Conservation (phyloP, 1,140 invertebrate genomes). For the Caenorhabditis briggsae region DNA sequence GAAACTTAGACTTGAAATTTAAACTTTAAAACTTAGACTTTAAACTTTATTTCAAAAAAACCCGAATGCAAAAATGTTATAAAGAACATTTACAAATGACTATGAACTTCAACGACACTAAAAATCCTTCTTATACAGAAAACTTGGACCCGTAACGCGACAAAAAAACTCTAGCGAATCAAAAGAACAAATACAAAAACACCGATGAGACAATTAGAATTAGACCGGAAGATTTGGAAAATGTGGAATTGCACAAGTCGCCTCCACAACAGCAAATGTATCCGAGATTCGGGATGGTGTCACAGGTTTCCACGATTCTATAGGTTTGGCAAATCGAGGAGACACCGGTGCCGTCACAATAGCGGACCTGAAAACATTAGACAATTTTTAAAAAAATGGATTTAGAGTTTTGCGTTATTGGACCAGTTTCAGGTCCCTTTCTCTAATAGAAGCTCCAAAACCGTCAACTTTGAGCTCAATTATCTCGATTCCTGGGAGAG, state of each 20-base stretch:
- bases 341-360: conserved; percentile 74
- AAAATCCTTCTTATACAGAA: background rate
- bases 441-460: too few species aligned
- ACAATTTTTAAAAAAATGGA: background rate
- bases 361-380: conserved; percentile 70
- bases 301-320: conserved; percentile 72
- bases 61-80: background rate
- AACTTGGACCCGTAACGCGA: background rate
- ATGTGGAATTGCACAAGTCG: conserved; percentile 71
- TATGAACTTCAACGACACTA: background rate
- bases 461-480: too few species aligned
- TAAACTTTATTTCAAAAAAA: background rate
- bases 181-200: background rate
- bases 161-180: background rate
- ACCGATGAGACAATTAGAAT: background rate
- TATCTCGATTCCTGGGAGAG: too few species aligned
- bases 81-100: background rate
- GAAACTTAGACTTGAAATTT: too few species aligned
- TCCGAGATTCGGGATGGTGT: conserved; percentile 73
- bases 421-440: too few species aligned
- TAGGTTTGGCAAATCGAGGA: conserved; percentile 77
- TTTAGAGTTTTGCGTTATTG: background rate
- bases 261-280: conserved; percentile 76
- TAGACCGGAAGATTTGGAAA: background rate
- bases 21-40: too few species aligned